A percentile compares a stretch with the other conserved stretches of the same genome.
phyloP scores from a whole-genome alignment of 2,888 invertebrate species.

The Pediacus dermestoides region DNA sequence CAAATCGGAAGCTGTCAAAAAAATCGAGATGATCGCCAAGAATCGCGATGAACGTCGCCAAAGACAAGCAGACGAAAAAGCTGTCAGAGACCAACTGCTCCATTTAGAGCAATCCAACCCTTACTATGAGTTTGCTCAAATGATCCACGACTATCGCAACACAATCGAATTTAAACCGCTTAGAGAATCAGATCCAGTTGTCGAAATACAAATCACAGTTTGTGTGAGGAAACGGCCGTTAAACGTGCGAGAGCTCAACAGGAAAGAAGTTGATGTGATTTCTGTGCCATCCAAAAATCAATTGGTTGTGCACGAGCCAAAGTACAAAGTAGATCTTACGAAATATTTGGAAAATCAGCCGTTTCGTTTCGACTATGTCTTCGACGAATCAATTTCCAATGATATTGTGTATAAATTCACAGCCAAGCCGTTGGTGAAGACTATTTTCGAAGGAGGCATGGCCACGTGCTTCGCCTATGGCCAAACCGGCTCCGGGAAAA shows the following conservation, averaged over 20 bases:
- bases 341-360: constrained; percentile 97
- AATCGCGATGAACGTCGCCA: constrained; percentile 91
- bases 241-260: constrained; percentile 81
- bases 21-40: constrained; percentile 93
- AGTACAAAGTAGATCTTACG: constrained; percentile 94
- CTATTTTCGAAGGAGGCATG: constrained; percentile 98
- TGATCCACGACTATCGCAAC: constrained; percentile 82
- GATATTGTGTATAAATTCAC: constrained; percentile 98
- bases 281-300: constrained; percentile 88
- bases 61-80: constrained; percentile 85
- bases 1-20: constrained; percentile 57
- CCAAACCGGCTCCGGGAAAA: constrained; percentile 96
- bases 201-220: constrained; percentile 92
- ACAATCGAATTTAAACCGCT: constrained; percentile 52
- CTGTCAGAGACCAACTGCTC: constrained; percentile 75
- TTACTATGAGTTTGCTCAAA: constrained; percentile 95
- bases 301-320: constrained; percentile 87
- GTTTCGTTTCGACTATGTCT: constrained; percentile 92
- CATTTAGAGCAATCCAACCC: constrained; percentile 88
- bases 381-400: constrained; percentile 92
- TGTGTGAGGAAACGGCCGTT: constrained; percentile 96
- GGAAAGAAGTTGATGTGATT: constrained; percentile 94
- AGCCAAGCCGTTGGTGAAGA: constrained; percentile 96
- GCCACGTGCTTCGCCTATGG: constrained; percentile 99
- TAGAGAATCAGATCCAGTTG: constrained; percentile 70